Percentiles rank a stretch among this genome's conserved stretches.
Conservation (phyloP, 2,888 invertebrate genomes). For the Drosophila siamana region DNA sequence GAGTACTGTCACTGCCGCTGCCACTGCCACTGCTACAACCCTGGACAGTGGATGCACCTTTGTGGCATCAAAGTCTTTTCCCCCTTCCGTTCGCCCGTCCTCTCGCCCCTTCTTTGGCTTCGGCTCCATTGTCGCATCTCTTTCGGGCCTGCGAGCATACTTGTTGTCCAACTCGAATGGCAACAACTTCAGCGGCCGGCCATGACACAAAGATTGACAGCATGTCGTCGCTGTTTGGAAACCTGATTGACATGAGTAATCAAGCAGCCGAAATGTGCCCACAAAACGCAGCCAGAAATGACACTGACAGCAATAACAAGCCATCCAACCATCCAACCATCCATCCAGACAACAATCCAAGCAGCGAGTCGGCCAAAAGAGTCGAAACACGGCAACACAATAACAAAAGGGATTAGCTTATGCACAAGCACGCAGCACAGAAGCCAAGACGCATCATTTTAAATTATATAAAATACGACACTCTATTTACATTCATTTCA, state of each 20-base stretch:
- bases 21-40: constrained; percentile 62
- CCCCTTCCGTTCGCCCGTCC: constrained; percentile 30
- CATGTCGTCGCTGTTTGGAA: constrained; percentile 84
- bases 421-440: background rate
- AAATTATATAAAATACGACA: constrained; percentile 8
- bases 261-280: constrained; percentile 84
- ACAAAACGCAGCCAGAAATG: constrained; percentile 81
- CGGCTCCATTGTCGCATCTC: constrained; percentile 35
- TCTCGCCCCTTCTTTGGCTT: constrained; percentile 40
- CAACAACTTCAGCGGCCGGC: constrained; percentile 63
- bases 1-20: constrained; percentile 66
- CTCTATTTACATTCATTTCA: background rate
- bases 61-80: constrained; percentile 71
- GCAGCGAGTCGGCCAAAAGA: constrained; percentile 15
- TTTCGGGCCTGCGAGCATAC: constrained; percentile 57
- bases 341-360: constrained; percentile 17
- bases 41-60: constrained; percentile 67
- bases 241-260: constrained; percentile 85
- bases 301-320: constrained; percentile 70
- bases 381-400: constrained; percentile 10
- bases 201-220: constrained; percentile 85
- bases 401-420: constrained; percentile 20
- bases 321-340: constrained; percentile 22
- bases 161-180: constrained; percentile 62
- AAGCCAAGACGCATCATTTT: constrained; percentile 2